phyloP scores from a whole-genome alignment of 2,797 vertebrate genomes.

The Eutrigla gurnardus region DNA sequence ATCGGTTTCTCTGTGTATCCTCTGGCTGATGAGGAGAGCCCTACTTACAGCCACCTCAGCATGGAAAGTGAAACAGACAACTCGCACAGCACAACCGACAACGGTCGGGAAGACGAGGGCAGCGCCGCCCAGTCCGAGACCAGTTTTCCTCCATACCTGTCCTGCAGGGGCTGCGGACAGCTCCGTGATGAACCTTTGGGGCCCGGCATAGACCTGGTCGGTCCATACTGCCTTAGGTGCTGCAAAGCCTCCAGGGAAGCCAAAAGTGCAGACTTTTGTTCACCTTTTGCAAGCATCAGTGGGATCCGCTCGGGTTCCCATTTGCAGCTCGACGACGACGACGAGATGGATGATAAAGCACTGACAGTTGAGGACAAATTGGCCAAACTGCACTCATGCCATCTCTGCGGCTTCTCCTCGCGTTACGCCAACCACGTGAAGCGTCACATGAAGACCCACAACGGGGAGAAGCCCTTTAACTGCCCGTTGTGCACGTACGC shows the following conservation, averaged over 20 bases:
- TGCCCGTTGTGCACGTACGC: conserved; percentile 96
- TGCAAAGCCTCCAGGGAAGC: conserved; percentile 80
- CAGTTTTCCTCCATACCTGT: conserved; percentile 82
- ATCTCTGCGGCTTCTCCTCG: conserved; percentile 95
- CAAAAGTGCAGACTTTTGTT: conserved; percentile 73
- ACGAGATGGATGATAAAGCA: conserved; percentile 52
- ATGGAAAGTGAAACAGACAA: conserved; percentile 92
- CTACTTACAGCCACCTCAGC: conserved; percentile 88
- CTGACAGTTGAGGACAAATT: conserved; percentile 67
- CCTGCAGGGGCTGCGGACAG: conserved; percentile 90
- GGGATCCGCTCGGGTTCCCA: conserved; percentile 61
- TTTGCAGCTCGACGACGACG: conserved; percentile 52
- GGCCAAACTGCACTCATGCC: conserved; percentile 91
- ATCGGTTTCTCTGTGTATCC: conserved; percentile 89
- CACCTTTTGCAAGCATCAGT: conserved; percentile 65
- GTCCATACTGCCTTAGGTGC: conserved; percentile 83
- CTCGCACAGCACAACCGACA: conserved; percentile 72
- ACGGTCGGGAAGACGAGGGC: conserved; percentile 77
- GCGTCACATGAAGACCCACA: conserved; percentile 99
- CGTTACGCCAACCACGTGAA: conserved; percentile 98
- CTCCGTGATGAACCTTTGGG: conserved; percentile 84
- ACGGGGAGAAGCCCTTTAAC: conserved; percentile 96
- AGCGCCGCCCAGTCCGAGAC: conserved; percentile 65
- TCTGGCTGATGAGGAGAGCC: conserved; percentile 91
- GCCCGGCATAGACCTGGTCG: conserved; percentile 86